Base-by-base conservation (phyloP, 2,113 vertebrate genomes). In the Dunckerocampus dactyliophorus region DNA sequence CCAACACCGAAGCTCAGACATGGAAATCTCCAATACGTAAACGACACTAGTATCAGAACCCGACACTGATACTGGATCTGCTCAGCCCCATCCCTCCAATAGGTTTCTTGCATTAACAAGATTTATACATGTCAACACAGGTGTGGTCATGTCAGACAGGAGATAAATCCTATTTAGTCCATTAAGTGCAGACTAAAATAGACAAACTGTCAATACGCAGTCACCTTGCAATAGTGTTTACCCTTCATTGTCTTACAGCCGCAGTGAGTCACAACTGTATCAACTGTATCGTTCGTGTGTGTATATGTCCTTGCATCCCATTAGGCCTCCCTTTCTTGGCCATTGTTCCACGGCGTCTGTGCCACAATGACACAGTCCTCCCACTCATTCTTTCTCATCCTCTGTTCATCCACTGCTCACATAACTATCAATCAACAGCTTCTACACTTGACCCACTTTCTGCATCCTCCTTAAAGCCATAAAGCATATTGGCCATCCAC, bases 361-460 rank as follows among this genome's bases (percentile, higher is more conserved):
- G 52, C 31, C 31, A 34, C 63, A 50, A 56, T 85, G 82, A 85
- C 71, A 71, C 72, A 75, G 64, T 72, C 65, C 62, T 82, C 71
- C 62, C 50, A 64, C 59, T 73, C 63, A 28, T 43, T 64, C 28
- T 79, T 67, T 67, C 48, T 28, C n/a, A 17, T 55, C 51, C 53
- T 72, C 34, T 58, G 49, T 74, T 77, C 48, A 70, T 75, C 74
- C 50, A 65, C 37, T 15, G 59, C 63, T 62, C 51, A 42, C 73
- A 67, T 58, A 60, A 62, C 50, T 43, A 71, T 76, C 64, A 76
- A 71, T 75, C 66, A 79, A 73, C 73, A 61, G 47, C 58, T 68
- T 64, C 22, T 19, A 2, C 42, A 45, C 65, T 62, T 73, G 77
- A 83, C 80, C 82, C 57, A 83, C 63, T 74, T 83, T 78, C 22